Percentiles rank a stretch among this genome's conserved stretches.
Evolutionary conservation across 2,797 vertebrate genomes (phyloP).

Genomic region (Clarias platycephalus): DNA sequence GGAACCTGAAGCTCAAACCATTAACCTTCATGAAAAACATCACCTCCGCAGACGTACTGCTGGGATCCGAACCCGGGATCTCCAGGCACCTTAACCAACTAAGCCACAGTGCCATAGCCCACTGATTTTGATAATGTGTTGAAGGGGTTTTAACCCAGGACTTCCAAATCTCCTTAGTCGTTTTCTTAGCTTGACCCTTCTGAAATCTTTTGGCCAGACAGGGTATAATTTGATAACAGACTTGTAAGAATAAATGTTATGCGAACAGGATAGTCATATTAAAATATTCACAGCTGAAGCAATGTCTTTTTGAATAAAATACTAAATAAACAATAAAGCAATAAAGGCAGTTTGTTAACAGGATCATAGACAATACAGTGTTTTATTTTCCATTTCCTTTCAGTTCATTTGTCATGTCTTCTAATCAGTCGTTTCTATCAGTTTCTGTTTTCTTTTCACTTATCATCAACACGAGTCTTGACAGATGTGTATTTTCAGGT

Average conservation of each 20-base stretch:
- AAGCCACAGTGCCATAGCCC: too few species aligned
- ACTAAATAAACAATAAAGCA: background rate
- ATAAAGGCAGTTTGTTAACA: background rate
- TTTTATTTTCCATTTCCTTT: background rate
- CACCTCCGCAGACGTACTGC: too few species aligned
- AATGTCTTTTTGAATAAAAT: background rate
- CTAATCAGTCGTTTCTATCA: slow-evolving; percentile 13
- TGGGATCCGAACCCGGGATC: too few species aligned
- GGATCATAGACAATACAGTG: too few species aligned
- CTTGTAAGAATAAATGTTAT: background rate
- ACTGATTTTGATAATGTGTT: too few species aligned
- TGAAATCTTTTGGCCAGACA: too few species aligned
- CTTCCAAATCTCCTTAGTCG: too few species aligned
- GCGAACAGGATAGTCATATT: background rate
- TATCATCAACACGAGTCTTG: slow-evolving; percentile 26
- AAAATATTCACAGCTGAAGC: background rate
- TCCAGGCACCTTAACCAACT: too few species aligned
- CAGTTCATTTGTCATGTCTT: slow-evolving; percentile 3
- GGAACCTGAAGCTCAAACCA: too few species aligned
- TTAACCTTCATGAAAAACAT: too few species aligned
- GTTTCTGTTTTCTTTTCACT: slow-evolving; percentile 15
- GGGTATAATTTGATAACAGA: background rate
- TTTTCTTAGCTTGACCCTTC: too few species aligned
- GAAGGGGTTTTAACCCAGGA: too few species aligned
- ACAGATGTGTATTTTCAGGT: slow-evolving; percentile 39